Evolutionary conservation across 2,113 vertebrate genomes (phyloP).

Genomic region (Lophochroa leadbeateri): DNA sequence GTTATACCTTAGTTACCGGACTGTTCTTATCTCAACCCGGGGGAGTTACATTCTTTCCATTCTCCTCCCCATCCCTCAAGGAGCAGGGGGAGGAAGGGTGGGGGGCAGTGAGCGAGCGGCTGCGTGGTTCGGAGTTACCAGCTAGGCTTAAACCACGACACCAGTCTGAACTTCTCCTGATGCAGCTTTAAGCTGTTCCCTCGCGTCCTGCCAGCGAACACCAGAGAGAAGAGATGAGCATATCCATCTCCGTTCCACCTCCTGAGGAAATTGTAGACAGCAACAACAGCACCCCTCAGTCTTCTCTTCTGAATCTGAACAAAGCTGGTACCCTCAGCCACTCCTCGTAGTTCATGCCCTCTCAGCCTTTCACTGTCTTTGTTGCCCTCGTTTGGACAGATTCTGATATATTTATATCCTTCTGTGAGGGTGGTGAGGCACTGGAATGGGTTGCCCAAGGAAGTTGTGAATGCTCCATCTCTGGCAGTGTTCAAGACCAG

Average conservation of each 20-base stretch:
- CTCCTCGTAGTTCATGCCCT: neutral
- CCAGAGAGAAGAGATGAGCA: neutral
- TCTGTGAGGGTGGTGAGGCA: neutral
- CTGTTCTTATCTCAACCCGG: too few relatives aligned
- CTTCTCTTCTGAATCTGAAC: neutral
- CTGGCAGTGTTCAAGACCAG: neutral
- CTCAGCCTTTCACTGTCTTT: neutral
- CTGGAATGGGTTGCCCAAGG: neutral
- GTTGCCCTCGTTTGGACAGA: neutral
- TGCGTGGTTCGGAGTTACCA: too few relatives aligned
- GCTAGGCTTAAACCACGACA: too few relatives aligned
- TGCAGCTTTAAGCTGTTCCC: neutral
- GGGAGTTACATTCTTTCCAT: too few relatives aligned
- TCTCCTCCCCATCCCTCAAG: too few relatives aligned
- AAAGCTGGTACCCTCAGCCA: neutral
- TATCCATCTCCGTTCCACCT: fast-evolving
- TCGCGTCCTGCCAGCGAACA: fast-evolving
- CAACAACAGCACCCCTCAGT: neutral
- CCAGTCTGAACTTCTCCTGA: neutral
- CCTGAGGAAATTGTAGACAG: neutral
- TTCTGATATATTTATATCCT: neutral
- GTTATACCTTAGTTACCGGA: too few relatives aligned
- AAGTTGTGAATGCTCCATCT: neutral
- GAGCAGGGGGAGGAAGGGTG: too few relatives aligned
- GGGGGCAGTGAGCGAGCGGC: too few relatives aligned